Percentiles rank a stretch among this genome's conserved stretches.
These are phyloP conservation scores for Zoroaster sp. DNA, from an alignment of 53 echinoderm and acorn worm genomes.

Conservation along the genomic window DNA sequence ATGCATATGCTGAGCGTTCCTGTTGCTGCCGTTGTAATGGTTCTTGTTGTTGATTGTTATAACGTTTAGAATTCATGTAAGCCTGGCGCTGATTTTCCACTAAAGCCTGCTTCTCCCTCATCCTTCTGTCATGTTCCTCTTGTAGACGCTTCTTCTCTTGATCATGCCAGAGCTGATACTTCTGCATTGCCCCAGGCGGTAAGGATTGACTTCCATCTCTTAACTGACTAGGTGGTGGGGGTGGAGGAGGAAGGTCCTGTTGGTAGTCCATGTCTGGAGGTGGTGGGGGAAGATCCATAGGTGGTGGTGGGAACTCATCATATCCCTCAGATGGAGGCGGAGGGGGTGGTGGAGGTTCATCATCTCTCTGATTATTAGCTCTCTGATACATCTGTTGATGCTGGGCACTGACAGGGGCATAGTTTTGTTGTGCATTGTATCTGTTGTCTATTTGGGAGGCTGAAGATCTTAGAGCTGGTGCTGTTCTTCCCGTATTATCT, in stretches of 20 bases:
- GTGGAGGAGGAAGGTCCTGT: constrained; percentile 73
- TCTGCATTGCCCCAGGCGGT: constrained; percentile 52
- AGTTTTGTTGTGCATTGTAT: constrained; percentile 22
- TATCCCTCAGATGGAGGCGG: constrained; percentile 49
- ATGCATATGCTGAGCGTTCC: constrained; percentile 69
- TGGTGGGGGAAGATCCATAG: constrained; percentile 62
- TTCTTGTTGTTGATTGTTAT: background rate
- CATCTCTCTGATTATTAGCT: background rate
- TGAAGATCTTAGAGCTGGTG: background rate
- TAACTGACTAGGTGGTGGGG: constrained; percentile 11
- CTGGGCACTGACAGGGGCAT: constrained; percentile 7
- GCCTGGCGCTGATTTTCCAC: constrained; percentile 25
- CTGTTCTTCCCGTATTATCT: constrained; percentile 10
- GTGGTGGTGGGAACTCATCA: constrained; percentile 81
- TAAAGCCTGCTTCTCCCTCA: constrained; percentile 53
- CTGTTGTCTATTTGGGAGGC: constrained; percentile 17
- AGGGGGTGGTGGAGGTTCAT: constrained; percentile 40
- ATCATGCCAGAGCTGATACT: constrained; percentile 65
- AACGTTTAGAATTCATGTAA: constrained; percentile 11
- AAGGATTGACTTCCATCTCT: constrained; percentile 38
- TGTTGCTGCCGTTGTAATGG: constrained; percentile 36
- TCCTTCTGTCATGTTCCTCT: constrained; percentile 38
- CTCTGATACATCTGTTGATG: constrained; percentile 55
- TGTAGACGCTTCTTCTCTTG: constrained; percentile 54
- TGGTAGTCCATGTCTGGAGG: constrained; percentile 36